Conservation (phyloP, 64 coral and sea anemone genomes). For the Astreopora myriophthalma region DNA sequence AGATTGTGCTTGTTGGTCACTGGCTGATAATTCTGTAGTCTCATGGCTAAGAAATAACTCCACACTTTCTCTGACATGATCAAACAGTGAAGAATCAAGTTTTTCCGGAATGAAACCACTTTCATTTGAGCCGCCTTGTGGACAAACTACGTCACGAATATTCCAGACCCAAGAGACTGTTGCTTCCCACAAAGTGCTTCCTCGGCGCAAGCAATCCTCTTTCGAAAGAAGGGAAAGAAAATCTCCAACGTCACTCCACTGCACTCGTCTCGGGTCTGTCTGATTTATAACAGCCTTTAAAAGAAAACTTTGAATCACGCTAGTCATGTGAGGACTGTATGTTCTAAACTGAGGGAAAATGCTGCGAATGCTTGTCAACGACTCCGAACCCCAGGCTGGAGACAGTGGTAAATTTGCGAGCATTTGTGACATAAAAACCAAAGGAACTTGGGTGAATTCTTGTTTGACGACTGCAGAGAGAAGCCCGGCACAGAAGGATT, state of each 20-base stretch:
- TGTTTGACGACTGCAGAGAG: slow-evolving; percentile 26
- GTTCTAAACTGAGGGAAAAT: slow-evolving; percentile 59
- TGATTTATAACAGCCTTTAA: slow-evolving; percentile 66
- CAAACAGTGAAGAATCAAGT: background rate
- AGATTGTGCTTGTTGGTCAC: background rate
- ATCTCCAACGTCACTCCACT: slow-evolving; percentile 43
- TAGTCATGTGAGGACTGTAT: slow-evolving; percentile 36
- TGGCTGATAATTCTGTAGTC: background rate
- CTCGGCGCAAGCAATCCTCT: slow-evolving; percentile 60
- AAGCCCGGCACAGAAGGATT: slow-evolving; percentile 52
- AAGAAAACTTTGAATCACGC: slow-evolving; percentile 69
- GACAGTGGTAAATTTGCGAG: slow-evolving; percentile 61
- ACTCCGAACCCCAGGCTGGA: slow-evolving; percentile 25
- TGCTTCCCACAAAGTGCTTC: slow-evolving; percentile 62
- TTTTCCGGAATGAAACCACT: background rate
- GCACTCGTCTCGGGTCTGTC: slow-evolving; percentile 24
- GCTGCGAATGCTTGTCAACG: slow-evolving; percentile 42
- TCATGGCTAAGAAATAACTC: background rate
- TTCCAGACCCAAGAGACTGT: slow-evolving; percentile 64
- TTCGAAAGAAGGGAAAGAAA: slow-evolving; percentile 42
- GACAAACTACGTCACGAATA: background rate
- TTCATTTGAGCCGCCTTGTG: background rate
- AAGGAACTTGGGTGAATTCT: slow-evolving; percentile 70
- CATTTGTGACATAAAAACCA: slow-evolving; percentile 70
- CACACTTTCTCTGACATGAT: background rate